Conservation (phyloP, 2,888 invertebrate genomes). For the Aspidiotus destructor region DNA sequence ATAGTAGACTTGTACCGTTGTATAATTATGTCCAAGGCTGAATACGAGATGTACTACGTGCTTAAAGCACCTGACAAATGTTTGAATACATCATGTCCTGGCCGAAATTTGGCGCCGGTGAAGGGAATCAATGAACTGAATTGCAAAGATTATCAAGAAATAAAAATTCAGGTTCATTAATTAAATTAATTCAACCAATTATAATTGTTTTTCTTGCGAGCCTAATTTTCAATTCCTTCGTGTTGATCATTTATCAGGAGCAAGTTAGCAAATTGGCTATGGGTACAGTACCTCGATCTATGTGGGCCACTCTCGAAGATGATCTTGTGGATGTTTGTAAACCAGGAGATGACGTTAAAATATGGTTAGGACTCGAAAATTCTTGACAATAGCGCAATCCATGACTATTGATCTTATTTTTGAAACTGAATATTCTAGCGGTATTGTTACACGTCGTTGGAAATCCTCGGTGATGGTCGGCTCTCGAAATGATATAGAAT, state of each 20-base stretch:
- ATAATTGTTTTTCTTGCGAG: conserved; percentile 4
- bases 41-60: conserved; percentile 56
- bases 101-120: conserved; percentile 47
- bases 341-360: conserved; percentile 77
- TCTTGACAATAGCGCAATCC: background rate
- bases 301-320: conserved; percentile 70
- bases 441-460: conserved; percentile 66
- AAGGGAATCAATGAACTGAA: conserved; percentile 52
- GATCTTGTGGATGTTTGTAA: conserved; percentile 78
- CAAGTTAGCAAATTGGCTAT: conserved; percentile 61
- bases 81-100: conserved; percentile 50
- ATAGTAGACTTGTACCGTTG: background rate
- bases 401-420: background rate
- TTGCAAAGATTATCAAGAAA: conserved; percentile 74
- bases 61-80: conserved; percentile 49
- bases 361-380: conserved; percentile 54
- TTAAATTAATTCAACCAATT: conserved; percentile 2
- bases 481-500: conserved; percentile 57
- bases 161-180: conserved; percentile 62
- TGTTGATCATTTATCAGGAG: conserved; percentile 48
- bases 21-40: conserved; percentile 42
- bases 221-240: background rate
- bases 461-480: conserved; percentile 48
- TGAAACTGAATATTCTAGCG: conserved; percentile 47
- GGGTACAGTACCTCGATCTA: conserved; percentile 62